Conservation (phyloP, 35 echinoderm and acorn worm species). For the Apostichopus japonicus region DNA sequence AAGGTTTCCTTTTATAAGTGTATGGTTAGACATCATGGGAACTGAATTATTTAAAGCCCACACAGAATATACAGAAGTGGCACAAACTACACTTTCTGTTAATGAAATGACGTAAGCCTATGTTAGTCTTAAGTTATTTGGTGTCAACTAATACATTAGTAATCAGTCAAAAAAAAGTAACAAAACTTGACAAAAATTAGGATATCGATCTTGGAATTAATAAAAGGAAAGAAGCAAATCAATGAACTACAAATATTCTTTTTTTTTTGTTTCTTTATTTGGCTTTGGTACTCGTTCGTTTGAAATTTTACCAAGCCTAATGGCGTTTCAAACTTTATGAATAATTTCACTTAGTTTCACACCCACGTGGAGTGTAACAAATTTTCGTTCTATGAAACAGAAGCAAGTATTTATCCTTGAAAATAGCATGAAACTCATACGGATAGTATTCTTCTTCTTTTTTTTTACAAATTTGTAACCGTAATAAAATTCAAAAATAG, state of each 20-base stretch:
- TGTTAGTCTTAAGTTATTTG: neutral
- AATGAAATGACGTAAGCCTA: neutral
- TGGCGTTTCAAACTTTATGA: conserved; percentile 1
- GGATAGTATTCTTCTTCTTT: too few species aligned
- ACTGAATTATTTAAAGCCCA: conserved; percentile 21
- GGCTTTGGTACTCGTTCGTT: neutral
- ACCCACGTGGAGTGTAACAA: neutral
- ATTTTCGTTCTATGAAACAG: too few species aligned
- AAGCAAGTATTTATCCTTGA: too few species aligned
- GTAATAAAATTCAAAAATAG: too few species aligned
- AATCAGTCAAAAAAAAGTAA: neutral
- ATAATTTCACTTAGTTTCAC: neutral
- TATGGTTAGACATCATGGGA: neutral
- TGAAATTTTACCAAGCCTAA: neutral
- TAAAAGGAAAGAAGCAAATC: neutral
- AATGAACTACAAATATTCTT: too few species aligned
- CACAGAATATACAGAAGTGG: neutral
- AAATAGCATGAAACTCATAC: too few species aligned
- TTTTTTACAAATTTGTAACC: too few species aligned
- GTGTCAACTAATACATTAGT: conserved; percentile 14
- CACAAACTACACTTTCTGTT: neutral
- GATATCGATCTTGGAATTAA: neutral
- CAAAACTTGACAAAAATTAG: neutral
- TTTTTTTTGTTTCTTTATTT: neutral
- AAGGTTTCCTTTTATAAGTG: neutral